Evolutionary conservation across 2,888 invertebrate species (phyloP).

Genomic region (Clunio marinus): DNA sequence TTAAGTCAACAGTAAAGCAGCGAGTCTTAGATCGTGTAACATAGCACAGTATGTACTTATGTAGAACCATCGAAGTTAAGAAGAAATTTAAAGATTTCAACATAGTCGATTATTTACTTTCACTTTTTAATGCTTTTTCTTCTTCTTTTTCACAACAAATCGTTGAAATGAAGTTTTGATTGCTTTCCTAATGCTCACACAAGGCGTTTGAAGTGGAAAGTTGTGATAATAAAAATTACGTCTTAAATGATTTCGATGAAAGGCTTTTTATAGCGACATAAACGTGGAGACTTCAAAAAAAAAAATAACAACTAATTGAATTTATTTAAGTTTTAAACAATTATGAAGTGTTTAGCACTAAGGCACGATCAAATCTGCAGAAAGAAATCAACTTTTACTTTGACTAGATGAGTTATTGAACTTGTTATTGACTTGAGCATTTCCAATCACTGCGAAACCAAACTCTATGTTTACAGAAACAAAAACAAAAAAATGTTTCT

Average conservation of each 20-base stretch:
- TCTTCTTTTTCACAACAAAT: not conserved
- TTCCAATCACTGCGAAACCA: too few relatives aligned
- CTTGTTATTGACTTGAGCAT: too few relatives aligned
- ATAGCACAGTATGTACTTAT: not conserved
- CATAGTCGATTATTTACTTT: not conserved
- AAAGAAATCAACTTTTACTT: constrained; percentile 16
- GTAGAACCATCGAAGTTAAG: not conserved
- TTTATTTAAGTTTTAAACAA: constrained; percentile 28
- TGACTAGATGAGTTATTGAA: too few relatives aligned
- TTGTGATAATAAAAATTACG: not conserved
- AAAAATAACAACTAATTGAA: constrained; percentile 19
- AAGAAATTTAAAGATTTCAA: not conserved
- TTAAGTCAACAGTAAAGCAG: not conserved
- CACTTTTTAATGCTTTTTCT: constrained; percentile 10
- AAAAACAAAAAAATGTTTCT: too few relatives aligned
- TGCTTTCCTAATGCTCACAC: not conserved
- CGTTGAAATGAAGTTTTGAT: not conserved
- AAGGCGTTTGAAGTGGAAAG: too few relatives aligned
- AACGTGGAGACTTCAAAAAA: not conserved
- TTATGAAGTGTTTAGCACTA: constrained; percentile 1
- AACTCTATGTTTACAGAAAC: too few relatives aligned
- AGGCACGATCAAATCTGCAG: not conserved
- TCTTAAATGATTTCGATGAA: not conserved
- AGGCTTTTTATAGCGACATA: not conserved
- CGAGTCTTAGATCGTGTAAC: constrained; percentile 2